These are phyloP conservation scores for Miltochrista miniata DNA, from an alignment of 2,888 invertebrate genomes.

Conservation along the genomic window DNA sequence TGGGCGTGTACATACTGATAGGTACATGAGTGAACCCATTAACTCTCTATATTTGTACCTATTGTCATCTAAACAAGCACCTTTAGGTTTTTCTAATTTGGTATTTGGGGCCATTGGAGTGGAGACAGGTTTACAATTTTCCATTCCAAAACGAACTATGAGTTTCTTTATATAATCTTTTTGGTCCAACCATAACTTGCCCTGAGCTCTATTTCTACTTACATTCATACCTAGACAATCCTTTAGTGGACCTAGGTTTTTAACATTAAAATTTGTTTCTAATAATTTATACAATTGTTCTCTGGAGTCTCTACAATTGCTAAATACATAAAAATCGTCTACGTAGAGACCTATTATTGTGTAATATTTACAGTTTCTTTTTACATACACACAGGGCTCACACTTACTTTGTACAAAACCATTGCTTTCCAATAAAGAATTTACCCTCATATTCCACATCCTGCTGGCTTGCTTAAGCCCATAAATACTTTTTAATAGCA, in stretches of 20 bases:
- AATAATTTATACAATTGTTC: neutral
- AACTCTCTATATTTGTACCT: neutral
- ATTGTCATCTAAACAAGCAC: neutral
- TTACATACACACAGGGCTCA: neutral
- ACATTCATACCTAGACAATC: neutral
- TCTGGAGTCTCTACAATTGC: neutral
- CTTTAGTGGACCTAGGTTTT: neutral
- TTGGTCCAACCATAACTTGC: neutral
- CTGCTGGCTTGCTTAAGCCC: neutral
- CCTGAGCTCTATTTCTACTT: neutral
- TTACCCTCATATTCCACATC: neutral
- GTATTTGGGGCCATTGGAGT: neutral
- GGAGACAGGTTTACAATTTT: neutral
- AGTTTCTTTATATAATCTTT: neutral
- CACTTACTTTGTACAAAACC: neutral
- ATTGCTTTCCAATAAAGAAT: neutral
- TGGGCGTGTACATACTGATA: neutral
- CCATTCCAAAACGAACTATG: neutral
- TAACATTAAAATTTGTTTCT: neutral
- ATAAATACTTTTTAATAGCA: slow-evolving; percentile 2
- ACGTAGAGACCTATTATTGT: neutral
- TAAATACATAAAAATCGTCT: neutral
- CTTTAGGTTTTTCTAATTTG: neutral
- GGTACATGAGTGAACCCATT: neutral
- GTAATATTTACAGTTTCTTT: neutral